Evolutionary conservation across 2,888 invertebrate genomes (phyloP).

Genomic region (Gryllus longicercus): DNA sequence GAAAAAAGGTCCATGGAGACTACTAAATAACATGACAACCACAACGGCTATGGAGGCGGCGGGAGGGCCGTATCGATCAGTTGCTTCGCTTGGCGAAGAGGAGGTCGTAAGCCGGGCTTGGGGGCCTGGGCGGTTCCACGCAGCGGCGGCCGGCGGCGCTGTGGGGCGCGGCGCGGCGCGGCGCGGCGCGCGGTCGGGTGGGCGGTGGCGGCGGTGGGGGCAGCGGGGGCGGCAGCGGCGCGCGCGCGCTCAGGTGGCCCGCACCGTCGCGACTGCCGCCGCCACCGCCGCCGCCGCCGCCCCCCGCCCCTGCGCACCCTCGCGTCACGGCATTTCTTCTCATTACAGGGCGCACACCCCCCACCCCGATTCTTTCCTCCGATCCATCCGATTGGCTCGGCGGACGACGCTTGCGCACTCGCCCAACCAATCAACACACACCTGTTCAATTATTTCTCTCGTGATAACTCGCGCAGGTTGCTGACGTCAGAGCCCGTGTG

Average conservation of each 20-base stretch:
- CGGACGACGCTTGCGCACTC: slow-evolving; percentile 30
- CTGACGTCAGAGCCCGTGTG: slow-evolving; percentile 29
- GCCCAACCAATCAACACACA: slow-evolving; percentile 30
- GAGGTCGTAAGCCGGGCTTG: too few species aligned
- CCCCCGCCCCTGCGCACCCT: background rate
- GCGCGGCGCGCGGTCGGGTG: background rate
- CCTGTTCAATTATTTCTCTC: slow-evolving; percentile 27
- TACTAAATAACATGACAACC: too few species aligned
- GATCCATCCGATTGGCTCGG: slow-evolving; percentile 29
- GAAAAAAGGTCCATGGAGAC: too few species aligned
- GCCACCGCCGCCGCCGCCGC: background rate
- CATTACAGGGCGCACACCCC: background rate
- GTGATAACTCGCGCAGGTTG: slow-evolving; percentile 19
- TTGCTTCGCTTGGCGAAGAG: too few species aligned
- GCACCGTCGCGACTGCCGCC: background rate
- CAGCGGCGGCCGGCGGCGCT: background rate
- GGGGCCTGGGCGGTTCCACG: too few species aligned
- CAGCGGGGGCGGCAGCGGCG: background rate
- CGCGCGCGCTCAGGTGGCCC: background rate
- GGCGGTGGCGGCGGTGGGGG: background rate
- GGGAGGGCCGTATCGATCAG: too few species aligned
- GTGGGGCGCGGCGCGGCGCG: background rate
- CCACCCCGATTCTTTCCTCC: slow-evolving; percentile 26
- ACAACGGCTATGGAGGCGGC: too few species aligned
- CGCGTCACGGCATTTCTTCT: background rate